Conservation (phyloP, 2,797 vertebrate species). For the Sciaenops ocellatus region DNA sequence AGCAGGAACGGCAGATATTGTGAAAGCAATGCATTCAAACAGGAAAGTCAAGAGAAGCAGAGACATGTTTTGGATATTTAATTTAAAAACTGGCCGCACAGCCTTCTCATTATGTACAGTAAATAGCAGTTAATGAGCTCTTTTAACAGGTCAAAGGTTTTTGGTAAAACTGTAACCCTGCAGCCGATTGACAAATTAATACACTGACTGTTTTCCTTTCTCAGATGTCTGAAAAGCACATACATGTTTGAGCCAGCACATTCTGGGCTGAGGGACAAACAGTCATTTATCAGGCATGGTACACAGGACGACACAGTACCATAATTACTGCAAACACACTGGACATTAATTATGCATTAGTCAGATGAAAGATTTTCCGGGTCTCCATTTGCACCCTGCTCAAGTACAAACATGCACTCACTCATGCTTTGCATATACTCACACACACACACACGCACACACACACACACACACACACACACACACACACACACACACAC, state of each 20-base stretch:
- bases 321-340: conserved; percentile 56
- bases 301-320: not conserved
- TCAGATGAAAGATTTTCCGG: conserved; percentile 47
- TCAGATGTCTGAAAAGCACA: conserved; percentile 22
- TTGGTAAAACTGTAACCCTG: not conserved
- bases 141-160: not conserved
- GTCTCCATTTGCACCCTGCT: conserved; percentile 46
- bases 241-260: conserved; percentile 23
- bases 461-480: no score
- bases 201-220: not conserved
- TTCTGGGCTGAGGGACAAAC: conserved; percentile 24
- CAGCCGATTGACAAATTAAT: not conserved
- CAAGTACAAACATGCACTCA: conserved; percentile 35
- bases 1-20: not conserved
- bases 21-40: not conserved
- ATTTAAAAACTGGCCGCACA: not conserved
- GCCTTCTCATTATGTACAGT: not conserved
- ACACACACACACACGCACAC: no score
- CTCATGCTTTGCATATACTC: conserved; percentile 17
- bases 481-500: not conserved
- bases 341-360: conserved; percentile 66
- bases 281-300: conserved; percentile 22
- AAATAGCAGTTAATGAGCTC: not conserved
- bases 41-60: not conserved
- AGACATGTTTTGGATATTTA: not conserved